phyloP scores from a whole-genome alignment of 2,113 vertebrate genomes.

The Mystacornis crossleyi region DNA sequence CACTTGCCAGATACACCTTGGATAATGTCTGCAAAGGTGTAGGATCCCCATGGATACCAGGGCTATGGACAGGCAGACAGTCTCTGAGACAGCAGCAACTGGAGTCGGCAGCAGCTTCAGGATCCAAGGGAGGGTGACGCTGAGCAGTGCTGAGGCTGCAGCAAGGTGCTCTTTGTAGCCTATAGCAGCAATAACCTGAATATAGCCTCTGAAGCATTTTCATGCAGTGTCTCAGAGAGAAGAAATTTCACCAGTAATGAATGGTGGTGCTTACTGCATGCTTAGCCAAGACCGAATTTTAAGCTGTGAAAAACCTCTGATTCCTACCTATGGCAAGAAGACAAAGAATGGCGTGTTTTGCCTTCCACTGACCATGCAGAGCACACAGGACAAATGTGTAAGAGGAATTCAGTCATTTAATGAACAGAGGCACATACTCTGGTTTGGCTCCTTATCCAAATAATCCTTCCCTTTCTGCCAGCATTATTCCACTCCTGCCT shows the following conservation, averaged over 20 bases:
- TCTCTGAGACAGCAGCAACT: not conserved
- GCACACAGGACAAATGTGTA: not conserved
- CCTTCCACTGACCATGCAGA: not conserved
- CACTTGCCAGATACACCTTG: not conserved
- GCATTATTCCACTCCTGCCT: not conserved
- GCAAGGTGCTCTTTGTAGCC: not conserved
- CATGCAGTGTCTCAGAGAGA: not conserved
- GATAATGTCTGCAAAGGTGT: fast-evolving
- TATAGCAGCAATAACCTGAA: not conserved
- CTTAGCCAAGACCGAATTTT: not conserved
- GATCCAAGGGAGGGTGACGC: not conserved
- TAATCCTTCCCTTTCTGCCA: not conserved
- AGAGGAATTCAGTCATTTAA: not conserved
- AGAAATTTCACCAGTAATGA: not conserved
- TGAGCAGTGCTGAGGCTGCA: not conserved
- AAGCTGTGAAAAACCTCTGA: not conserved
- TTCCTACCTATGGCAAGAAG: not conserved
- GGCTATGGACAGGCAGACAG: not conserved
- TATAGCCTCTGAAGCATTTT: not conserved
- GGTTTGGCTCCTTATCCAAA: not conserved
- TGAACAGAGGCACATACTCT: not conserved
- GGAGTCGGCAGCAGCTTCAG: not conserved
- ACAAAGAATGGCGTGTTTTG: not conserved
- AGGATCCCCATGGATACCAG: not conserved
- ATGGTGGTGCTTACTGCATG: not conserved